Conservation (phyloP, 1,140 invertebrate species). For the Trinorchestia longiramus region DNA sequence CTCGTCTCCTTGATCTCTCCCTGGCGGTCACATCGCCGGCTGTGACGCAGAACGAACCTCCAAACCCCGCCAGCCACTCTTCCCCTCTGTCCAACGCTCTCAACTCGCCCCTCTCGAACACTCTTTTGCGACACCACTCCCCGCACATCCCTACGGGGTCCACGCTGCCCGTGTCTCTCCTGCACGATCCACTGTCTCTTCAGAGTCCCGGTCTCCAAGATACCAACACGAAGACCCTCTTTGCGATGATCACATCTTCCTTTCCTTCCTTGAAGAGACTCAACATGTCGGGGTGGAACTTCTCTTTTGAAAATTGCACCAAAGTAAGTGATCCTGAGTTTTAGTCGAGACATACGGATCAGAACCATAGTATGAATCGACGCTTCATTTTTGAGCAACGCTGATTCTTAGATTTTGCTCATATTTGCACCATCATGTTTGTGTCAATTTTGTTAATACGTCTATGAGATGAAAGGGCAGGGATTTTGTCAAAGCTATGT, state of each 20-base stretch:
- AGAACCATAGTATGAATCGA: background rate
- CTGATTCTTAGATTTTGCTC: too few relatives aligned
- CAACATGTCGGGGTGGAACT: slow-evolving; percentile 71
- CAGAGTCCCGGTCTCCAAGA: slow-evolving; percentile 71
- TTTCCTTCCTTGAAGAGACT: slow-evolving; percentile 71
- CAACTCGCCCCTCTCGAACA: slow-evolving; percentile 29
- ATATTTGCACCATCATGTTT: too few relatives aligned
- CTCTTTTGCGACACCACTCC: slow-evolving; percentile 71
- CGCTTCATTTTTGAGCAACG: too few relatives aligned
- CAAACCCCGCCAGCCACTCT: slow-evolving; percentile 56
- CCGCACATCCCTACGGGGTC: slow-evolving; percentile 72
- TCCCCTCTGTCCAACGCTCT: slow-evolving; percentile 22
- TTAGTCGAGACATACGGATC: background rate
- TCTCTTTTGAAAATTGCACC: slow-evolving; percentile 71
- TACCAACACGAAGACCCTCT: slow-evolving; percentile 71
- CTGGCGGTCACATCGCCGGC: slow-evolving; percentile 67
- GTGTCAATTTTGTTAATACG: too few relatives aligned
- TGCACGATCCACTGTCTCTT: slow-evolving; percentile 64
- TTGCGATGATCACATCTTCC: slow-evolving; percentile 70
- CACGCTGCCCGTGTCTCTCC: slow-evolving; percentile 21
- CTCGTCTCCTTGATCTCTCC: slow-evolving; percentile 73
- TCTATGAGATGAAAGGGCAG: too few relatives aligned
- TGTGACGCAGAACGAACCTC: slow-evolving; percentile 12
- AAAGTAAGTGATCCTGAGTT: slow-evolving; percentile 65
- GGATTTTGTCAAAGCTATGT: too few relatives aligned